These are phyloP conservation scores for Bucorvus abyssinicus DNA, from an alignment of 2,797 vertebrate species.

Conservation along the genomic window DNA sequence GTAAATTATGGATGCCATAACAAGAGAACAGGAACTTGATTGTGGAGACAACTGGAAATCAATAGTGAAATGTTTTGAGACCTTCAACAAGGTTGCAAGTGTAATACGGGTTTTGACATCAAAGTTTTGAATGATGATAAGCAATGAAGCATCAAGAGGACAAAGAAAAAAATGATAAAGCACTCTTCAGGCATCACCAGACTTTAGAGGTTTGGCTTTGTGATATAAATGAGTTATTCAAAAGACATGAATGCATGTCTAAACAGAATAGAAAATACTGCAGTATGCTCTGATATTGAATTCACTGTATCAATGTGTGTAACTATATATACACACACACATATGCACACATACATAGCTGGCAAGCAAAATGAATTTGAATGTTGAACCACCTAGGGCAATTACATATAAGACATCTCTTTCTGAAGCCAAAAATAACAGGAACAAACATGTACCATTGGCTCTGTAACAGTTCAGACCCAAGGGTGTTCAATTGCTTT, in stretches of 20 bases:
- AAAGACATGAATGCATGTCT: neutral
- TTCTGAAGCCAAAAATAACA: slow-evolving; percentile 40
- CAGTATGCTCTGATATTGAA: neutral
- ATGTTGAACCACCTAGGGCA: neutral
- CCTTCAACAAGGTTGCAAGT: neutral
- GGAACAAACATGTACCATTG: neutral
- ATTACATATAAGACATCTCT: neutral
- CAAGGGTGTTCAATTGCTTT: slow-evolving; percentile 54
- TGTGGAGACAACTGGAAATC: neutral
- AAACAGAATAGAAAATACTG: neutral
- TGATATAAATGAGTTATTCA: neutral
- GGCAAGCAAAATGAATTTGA: neutral
- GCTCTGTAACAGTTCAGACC: slow-evolving; percentile 10
- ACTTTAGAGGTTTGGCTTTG: neutral
- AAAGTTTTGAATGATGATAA: neutral
- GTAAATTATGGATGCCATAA: neutral
- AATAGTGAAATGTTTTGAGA: neutral
- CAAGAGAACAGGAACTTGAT: neutral
- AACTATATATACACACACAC: neutral
- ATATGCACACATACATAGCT: neutral
- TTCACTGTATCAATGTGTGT: neutral
- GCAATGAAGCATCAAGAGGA: neutral
- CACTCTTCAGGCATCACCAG: neutral
- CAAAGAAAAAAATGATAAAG: neutral
- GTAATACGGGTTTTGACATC: neutral